Percentiles rank a stretch among this genome's conserved stretches.
Conservation (phyloP, 2,113 vertebrate species). For the Mirounga angustirostris region DNA sequence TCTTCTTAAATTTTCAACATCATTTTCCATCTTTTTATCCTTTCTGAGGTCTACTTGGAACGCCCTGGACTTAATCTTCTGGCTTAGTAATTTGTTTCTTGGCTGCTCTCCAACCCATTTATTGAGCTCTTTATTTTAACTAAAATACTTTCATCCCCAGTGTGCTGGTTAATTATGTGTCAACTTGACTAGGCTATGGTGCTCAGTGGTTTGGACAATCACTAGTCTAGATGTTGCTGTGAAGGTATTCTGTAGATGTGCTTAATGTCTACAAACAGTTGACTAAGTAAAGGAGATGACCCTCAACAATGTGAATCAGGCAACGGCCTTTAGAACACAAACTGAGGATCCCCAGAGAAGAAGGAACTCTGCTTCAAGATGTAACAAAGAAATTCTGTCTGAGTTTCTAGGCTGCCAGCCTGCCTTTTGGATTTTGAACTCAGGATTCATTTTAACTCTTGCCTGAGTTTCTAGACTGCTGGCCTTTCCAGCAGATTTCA, state of each 20-base stretch:
- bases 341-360: neutral
- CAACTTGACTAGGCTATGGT: neutral
- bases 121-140: constrained; percentile 37
- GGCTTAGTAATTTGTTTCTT: neutral
- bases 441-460: neutral
- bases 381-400: neutral
- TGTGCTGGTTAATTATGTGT: neutral
- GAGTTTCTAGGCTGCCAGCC: neutral
- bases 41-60: neutral
- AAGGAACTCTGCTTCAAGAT: neutral
- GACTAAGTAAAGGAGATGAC: neutral
- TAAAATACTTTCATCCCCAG: neutral
- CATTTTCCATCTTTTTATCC: neutral
- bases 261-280: neutral
- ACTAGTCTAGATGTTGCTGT: neutral
- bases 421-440: neutral
- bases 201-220: neutral
- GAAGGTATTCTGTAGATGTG: constrained; percentile 2
- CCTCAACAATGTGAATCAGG: neutral
- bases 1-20: neutral
- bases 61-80: neutral
- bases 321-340: constrained; percentile 30
- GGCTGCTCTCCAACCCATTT: neutral
- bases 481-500: neutral
- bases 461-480: neutral